A percentile compares a stretch with the other conserved stretches of the same genome.
Evolutionary conservation across 2,113 vertebrate genomes (phyloP).

Genomic region (Pteropus alecto): DNA sequence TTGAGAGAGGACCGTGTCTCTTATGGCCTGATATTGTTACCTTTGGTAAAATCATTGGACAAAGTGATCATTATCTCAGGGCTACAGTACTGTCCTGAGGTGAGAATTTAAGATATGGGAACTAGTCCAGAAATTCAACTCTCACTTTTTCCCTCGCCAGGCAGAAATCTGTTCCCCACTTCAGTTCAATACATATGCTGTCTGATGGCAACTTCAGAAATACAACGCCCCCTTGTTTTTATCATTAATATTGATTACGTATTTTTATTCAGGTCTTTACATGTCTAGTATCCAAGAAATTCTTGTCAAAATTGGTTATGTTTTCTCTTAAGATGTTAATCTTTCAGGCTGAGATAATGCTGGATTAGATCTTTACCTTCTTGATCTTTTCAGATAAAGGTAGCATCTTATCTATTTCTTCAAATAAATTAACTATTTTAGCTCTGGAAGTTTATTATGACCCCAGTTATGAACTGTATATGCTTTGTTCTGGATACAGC

Average conservation of each 20-base stretch:
- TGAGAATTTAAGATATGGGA: not conserved
- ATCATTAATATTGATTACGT: not conserved
- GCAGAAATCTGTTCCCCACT: not conserved
- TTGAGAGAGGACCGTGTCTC: not conserved
- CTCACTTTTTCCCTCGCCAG: not conserved
- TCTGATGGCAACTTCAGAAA: not conserved
- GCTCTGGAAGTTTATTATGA: not conserved
- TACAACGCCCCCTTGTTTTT: not conserved
- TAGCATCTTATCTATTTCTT: not conserved
- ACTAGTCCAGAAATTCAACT: not conserved
- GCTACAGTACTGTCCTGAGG: not conserved
- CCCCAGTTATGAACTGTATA: not conserved
- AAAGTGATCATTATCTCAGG: too few relatives aligned
- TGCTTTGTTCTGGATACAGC: not conserved
- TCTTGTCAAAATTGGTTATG: not conserved
- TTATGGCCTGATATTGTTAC: not conserved
- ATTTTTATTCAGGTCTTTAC: not conserved
- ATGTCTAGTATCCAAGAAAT: not conserved
- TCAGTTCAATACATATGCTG: not conserved
- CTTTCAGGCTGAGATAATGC: not conserved
- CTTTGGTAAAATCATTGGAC: not conserved
- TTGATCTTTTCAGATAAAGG: not conserved
- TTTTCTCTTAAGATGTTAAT: not conserved
- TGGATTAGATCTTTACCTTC: not conserved
- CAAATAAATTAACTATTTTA: not conserved